Base-by-base conservation (phyloP, 2,888 invertebrate species). In the Catocala sponsa region DNA sequence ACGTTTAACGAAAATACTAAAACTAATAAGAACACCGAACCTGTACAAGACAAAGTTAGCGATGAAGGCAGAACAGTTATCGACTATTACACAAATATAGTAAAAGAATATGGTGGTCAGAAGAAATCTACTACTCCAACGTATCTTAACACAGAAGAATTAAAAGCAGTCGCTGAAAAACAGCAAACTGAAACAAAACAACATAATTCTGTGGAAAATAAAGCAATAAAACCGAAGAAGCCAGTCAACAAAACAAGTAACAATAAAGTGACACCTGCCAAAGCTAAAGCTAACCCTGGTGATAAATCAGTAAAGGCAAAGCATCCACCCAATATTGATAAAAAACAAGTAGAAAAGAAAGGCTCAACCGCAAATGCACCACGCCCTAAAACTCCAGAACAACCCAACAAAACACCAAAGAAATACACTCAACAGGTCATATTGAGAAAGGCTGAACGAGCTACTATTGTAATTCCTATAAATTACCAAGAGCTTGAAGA, bases 31-130 rank as follows among this genome's bases (percentile, higher is more conserved):
- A 88, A 87, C 70, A 58, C 63, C 15, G 88, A 90, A 59, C 81
- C 81, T 69, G 55, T 74, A 53, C 80, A 84, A 43, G 86, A 94
- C 74, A 92, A 92, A 82, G 85, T 95, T 35, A 93, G 93, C 53
- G 97, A 97, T 72, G 97, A 96, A 86, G 95, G 96, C 0, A 95
- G 95, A 83, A 96, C 96, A 0, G 96, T 97, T 0, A 96, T 97
- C 12, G 97, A 97, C 89, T 97, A 97, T 83, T 98, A 98, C 78
- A 97, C 97, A 13, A 97, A 96, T 83, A 96, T 98, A 70, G 97
- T 98, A 1, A 96, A 95, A 76, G 97, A 96, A 82, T 96, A 96
- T 77, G 96, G 97, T 11, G 91, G 89, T 60, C 91, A 91, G 12
- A 94, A 94, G 67, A 94, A 91, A 79, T 84, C 91, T 6, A 83